Conservation (phyloP, 2,888 invertebrate genomes). For the Loripinus fragilis region DNA sequence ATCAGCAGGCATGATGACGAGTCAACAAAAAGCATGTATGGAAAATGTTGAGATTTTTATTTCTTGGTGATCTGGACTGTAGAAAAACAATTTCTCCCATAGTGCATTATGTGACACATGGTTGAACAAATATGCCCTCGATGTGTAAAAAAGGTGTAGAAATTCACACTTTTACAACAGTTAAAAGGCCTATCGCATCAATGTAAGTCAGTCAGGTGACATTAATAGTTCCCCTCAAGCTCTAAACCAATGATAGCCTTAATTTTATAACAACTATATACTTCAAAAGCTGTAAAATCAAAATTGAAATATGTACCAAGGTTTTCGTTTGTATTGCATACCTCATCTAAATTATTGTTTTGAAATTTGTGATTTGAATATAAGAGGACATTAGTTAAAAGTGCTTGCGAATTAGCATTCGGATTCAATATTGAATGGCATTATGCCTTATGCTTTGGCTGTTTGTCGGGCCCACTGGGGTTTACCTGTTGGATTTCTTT, state of each 20-base stretch:
- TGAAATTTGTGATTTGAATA: no score
- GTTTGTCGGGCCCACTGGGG: no score
- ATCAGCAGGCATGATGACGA: no score
- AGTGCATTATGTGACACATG: slow-evolving; percentile 5
- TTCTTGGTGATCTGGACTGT: not conserved
- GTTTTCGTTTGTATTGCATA: no score
- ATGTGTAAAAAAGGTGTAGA: slow-evolving; percentile 37
- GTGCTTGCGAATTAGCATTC: no score
- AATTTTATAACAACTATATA: slow-evolving; percentile 18
- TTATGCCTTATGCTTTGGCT: no score
- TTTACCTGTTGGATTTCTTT: no score
- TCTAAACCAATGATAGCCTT: slow-evolving; percentile 19
- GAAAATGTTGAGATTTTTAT: no score
- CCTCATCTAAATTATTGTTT: no score
- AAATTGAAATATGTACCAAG: not conserved
- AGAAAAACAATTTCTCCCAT: not conserved
- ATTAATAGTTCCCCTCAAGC: slow-evolving; percentile 9
- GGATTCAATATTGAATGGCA: no score
- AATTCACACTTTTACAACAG: slow-evolving; percentile 45
- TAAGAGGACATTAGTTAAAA: no score
- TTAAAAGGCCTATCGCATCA: slow-evolving; percentile 29
- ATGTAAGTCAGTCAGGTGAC: slow-evolving; percentile 31
- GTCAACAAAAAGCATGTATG: no score
- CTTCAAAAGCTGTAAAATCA: not conserved
- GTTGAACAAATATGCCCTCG: slow-evolving; percentile 9